Evolutionary conservation across 2,797 vertebrate genomes (phyloP).

Genomic region (Gadopsis bispinosus): DNA sequence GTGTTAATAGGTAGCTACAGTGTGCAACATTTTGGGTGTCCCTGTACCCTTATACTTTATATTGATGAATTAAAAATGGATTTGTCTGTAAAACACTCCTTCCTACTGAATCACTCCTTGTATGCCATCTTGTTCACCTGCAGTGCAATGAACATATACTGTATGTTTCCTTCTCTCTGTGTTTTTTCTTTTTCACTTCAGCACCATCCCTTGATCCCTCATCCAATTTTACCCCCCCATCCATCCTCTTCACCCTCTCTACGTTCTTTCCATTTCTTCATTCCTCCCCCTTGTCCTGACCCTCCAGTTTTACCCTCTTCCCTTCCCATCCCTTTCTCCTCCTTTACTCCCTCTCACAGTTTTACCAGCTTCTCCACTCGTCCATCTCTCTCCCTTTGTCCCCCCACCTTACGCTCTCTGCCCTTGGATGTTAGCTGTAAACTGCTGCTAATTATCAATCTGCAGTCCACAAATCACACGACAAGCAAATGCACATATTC

Average conservation of each 20-base stretch:
- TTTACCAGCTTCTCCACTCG: slow-evolving; percentile 27
- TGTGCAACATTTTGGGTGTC: slow-evolving; percentile 10
- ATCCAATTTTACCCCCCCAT: slow-evolving; percentile 67
- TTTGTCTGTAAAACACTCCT: slow-evolving; percentile 26
- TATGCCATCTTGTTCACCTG: slow-evolving; percentile 38
- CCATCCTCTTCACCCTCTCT: slow-evolving; percentile 28
- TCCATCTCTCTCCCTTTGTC: slow-evolving; percentile 21
- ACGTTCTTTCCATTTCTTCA: slow-evolving; percentile 42
- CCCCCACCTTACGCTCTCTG: slow-evolving; percentile 32
- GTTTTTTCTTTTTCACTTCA: slow-evolving; percentile 41
- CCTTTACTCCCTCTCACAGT: slow-evolving; percentile 19
- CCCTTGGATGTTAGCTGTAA: slow-evolving; percentile 61
- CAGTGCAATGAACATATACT: slow-evolving; percentile 18
- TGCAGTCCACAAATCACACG: slow-evolving; percentile 58
- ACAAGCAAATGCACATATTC: slow-evolving; percentile 49
- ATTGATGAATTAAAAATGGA: slow-evolving; percentile 31
- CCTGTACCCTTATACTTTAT: slow-evolving; percentile 6
- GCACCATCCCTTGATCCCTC: slow-evolving; percentile 68
- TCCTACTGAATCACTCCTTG: slow-evolving; percentile 22
- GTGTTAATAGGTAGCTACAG: slow-evolving; percentile 3
- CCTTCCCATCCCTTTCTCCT: slow-evolving; percentile 27
- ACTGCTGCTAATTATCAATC: slow-evolving; percentile 74
- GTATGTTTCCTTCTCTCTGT: slow-evolving; percentile 16
- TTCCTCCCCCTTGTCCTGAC: slow-evolving; percentile 51
- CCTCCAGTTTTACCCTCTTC: slow-evolving; percentile 36